These are phyloP conservation scores for Tortricodes alternella DNA, from an alignment of 2,888 invertebrate species.

Conservation along the genomic window DNA sequence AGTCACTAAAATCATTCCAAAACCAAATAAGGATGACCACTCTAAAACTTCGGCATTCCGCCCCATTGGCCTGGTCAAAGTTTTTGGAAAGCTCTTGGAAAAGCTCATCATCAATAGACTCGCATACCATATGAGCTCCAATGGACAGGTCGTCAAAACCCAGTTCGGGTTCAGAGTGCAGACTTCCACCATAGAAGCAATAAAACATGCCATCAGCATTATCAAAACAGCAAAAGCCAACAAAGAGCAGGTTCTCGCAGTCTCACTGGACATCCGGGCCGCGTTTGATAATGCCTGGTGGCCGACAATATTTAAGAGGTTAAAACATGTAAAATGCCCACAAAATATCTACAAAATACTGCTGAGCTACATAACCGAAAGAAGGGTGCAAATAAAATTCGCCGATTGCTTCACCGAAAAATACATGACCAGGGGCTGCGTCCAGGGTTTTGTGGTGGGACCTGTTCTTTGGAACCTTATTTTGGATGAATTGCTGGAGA, in stretches of 20 bases:
- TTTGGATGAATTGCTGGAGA: conserved; percentile 34
- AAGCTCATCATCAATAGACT: conserved; percentile 21
- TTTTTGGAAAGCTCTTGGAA: not conserved
- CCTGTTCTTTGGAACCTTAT: conserved; percentile 39
- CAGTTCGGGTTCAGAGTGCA: conserved; percentile 37
- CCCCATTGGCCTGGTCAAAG: not conserved
- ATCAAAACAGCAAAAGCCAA: too few species aligned
- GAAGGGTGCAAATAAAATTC: conserved; percentile 26
- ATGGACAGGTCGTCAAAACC: not conserved
- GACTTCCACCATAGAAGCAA: too few species aligned
- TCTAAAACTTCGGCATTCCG: not conserved
- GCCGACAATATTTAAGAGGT: conserved; percentile 34
- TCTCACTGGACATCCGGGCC: conserved; percentile 8
- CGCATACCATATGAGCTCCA: not conserved
- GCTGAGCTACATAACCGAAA: conserved; percentile 26
- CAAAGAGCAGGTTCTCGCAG: not conserved
- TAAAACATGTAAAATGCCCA: conserved; percentile 31
- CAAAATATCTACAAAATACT: conserved; percentile 33
- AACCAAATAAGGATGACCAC: not conserved
- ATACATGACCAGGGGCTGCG: conserved; percentile 35
- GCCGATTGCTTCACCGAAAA: conserved; percentile 25
- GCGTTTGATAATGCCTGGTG: conserved; percentile 37
- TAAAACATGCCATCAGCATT: too few species aligned
- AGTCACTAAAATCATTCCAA: not conserved
- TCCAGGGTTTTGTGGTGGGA: conserved; percentile 39